Conservation (phyloP, 2,888 invertebrate genomes). For the Macropis europaea region DNA sequence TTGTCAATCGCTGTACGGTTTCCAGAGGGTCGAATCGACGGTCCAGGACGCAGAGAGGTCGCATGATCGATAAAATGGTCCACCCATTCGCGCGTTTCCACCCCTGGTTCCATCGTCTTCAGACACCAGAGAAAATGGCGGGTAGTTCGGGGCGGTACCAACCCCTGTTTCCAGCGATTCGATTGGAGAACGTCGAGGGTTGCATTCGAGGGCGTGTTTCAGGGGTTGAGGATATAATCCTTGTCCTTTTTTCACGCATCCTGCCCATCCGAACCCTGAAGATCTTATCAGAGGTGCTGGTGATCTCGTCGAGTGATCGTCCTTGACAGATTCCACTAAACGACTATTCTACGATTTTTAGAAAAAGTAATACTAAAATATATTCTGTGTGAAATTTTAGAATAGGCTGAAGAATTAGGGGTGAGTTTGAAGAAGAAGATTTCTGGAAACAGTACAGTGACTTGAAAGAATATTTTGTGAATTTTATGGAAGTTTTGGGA, state of each 20-base stretch:
- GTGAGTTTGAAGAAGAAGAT: too few relatives aligned
- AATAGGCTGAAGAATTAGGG: too few relatives aligned
- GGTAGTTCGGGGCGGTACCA: conserved; percentile 46
- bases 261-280: conserved; percentile 17
- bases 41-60: background rate
- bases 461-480: too few relatives aligned
- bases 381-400: too few relatives aligned
- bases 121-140: conserved; percentile 49
- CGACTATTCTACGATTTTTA: too few relatives aligned
- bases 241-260: conserved; percentile 14
- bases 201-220: conserved; percentile 40
- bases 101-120: background rate
- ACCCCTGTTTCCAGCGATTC: conserved; percentile 21
- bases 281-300: conserved; percentile 51
- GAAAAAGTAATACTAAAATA: too few relatives aligned
- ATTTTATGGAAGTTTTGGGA: too few relatives aligned
- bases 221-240: conserved; percentile 20
- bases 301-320: conserved; percentile 31
- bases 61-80: conserved; percentile 57
- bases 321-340: background rate
- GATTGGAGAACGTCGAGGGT: conserved; percentile 57
- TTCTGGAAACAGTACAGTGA: too few relatives aligned
- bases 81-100: conserved; percentile 26
- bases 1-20: too few relatives aligned
- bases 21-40: background rate